phyloP scores from a whole-genome alignment of 2,888 invertebrate genomes.

The Acleris emargana region DNA sequence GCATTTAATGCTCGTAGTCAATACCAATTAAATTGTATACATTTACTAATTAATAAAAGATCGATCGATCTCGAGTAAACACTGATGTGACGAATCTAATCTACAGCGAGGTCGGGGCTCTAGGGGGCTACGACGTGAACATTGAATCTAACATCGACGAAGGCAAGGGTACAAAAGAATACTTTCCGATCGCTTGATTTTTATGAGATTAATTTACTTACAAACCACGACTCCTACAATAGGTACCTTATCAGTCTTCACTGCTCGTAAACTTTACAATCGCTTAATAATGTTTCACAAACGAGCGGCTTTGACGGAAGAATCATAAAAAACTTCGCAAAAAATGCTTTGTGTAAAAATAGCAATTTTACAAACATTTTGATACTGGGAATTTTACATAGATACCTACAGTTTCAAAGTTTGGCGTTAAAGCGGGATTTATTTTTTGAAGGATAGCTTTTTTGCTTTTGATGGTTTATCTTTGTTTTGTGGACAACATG shows the following conservation, averaged over 20 bases:
- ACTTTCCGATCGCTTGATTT: conserved; percentile 66
- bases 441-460: conserved; percentile 81
- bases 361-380: conserved; percentile 77
- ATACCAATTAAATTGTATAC: conserved; percentile 77
- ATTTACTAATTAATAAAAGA: conserved; percentile 69
- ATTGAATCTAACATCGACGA: conserved; percentile 77
- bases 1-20: conserved; percentile 75
- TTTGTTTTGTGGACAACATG: conserved; percentile 86
- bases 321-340: conserved; percentile 67
- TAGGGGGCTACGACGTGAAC: conserved; percentile 74
- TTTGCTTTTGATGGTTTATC: conserved; percentile 79
- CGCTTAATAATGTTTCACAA: conserved; percentile 65
- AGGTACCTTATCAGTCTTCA: conserved; percentile 79
- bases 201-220: conserved; percentile 67
- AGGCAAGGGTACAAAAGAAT: conserved; percentile 67
- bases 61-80: conserved; percentile 73
- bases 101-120: conserved; percentile 71
- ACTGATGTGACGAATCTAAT: conserved; percentile 74
- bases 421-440: conserved; percentile 75
- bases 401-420: conserved; percentile 64
- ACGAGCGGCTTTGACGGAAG: conserved; percentile 74
- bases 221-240: conserved; percentile 73
- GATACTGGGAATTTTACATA: conserved; percentile 75
- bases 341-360: conserved; percentile 76
- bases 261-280: conserved; percentile 77